Evolutionary conservation across 2,888 invertebrate species (phyloP).

Genomic region (Girardia tigrina): DNA sequence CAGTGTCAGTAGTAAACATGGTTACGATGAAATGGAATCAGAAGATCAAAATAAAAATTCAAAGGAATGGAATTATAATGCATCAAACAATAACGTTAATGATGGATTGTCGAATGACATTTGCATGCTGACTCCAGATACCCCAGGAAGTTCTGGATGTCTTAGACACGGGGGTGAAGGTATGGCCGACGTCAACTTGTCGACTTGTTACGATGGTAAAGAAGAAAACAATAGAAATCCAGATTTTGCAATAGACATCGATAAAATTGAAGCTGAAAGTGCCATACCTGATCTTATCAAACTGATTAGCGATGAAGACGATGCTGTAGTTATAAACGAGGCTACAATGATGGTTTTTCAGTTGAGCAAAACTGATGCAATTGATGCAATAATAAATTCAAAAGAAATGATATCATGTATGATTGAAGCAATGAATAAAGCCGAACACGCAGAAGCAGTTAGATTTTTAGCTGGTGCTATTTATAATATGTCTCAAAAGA

Average conservation of each 20-base stretch:
- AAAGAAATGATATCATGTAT: conserved; percentile 69
- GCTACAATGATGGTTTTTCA: conserved; percentile 99
- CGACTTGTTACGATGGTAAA: conserved; percentile 24
- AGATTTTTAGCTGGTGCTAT: conserved; percentile 91
- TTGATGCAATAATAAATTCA: conserved; percentile 45
- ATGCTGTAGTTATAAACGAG: conserved; percentile 63
- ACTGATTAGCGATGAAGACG: conserved; percentile 42
- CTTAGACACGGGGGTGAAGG: conserved; percentile 31
- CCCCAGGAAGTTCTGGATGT: conserved; percentile 34
- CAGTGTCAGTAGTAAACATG: conserved; percentile 34
- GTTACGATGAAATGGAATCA: conserved; percentile 34
- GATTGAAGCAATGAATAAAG: conserved; percentile 82
- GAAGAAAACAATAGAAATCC: conserved; percentile 28
- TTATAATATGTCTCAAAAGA: conserved; percentile 91
- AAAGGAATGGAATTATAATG: not conserved
- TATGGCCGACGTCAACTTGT: conserved; percentile 29
- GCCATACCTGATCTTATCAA: conserved; percentile 34
- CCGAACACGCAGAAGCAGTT: conserved; percentile 86
- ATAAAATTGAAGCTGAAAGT: conserved; percentile 32
- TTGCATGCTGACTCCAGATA: conserved; percentile 35
- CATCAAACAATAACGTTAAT: not conserved
- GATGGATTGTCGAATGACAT: conserved; percentile 33
- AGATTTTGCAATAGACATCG: conserved; percentile 29
- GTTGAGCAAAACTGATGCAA: conserved; percentile 90
- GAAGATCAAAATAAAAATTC: conserved; percentile 26